Evolutionary conservation across 2,888 invertebrate species (phyloP).

Genomic region (Polymixis flavicincta): DNA sequence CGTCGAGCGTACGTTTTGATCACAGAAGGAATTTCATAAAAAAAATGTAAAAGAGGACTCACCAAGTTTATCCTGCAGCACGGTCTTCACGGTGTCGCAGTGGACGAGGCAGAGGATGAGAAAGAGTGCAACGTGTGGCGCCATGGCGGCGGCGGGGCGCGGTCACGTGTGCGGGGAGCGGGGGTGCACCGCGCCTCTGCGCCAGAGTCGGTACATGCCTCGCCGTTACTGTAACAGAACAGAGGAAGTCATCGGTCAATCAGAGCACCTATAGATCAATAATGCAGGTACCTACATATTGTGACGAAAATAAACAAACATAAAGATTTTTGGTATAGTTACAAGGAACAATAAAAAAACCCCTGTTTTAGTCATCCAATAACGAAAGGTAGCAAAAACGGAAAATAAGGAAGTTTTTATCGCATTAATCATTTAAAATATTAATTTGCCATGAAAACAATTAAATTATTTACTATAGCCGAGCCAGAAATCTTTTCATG

Average conservation of each 20-base stretch:
- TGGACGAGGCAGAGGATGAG: slow-evolving; percentile 85
- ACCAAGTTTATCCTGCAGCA: slow-evolving; percentile 87
- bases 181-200: slow-evolving; percentile 64
- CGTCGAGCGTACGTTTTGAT: neutral
- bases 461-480: slow-evolving; percentile 14
- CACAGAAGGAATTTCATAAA: neutral
- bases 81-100: slow-evolving; percentile 85
- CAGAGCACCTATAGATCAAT: neutral
- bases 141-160: slow-evolving; percentile 76
- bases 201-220: slow-evolving; percentile 65
- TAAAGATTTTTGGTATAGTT: neutral
- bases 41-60: slow-evolving; percentile 61
- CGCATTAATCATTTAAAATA: slow-evolving; percentile 2
- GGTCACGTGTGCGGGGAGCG: slow-evolving; percentile 68
- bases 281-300: neutral
- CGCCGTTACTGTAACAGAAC: slow-evolving; percentile 59
- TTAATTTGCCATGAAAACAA: slow-evolving; percentile 14
- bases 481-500: slow-evolving; percentile 30
- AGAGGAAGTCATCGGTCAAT: neutral
- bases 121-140: slow-evolving; percentile 82
- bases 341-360: neutral
- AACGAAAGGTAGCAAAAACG: too few relatives aligned
- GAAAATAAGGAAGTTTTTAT: slow-evolving; percentile 29
- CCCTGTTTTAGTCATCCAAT: neutral
- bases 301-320: neutral